Percentiles rank a stretch among this genome's conserved stretches.
Conservation (phyloP, 2,113 vertebrate species). For the Mystacornis crossleyi region DNA sequence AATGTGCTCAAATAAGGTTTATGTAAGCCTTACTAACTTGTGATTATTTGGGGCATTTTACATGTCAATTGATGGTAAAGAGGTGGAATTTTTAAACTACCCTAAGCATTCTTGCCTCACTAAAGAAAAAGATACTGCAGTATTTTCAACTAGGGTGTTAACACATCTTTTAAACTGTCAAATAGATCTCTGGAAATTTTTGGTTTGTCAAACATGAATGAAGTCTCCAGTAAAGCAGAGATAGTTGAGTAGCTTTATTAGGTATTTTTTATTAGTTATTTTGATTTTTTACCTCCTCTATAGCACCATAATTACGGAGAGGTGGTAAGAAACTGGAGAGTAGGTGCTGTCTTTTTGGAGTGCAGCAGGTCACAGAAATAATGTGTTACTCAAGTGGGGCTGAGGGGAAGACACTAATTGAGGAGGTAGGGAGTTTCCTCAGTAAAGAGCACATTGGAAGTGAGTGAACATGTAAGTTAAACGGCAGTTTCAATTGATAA, state of each 20-base stretch:
- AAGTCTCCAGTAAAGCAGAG: not conserved
- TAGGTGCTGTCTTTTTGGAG: not conserved
- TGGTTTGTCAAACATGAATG: not conserved
- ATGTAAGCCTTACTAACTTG: not conserved
- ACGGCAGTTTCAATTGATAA: not conserved
- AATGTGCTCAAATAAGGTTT: not conserved
- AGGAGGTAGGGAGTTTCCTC: not conserved
- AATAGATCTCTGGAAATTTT: not conserved
- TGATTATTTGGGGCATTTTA: not conserved
- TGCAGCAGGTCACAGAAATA: not conserved
- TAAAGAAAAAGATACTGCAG: not conserved
- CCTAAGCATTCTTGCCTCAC: not conserved
- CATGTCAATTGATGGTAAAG: not conserved
- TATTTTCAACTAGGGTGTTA: not conserved
- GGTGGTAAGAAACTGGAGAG: not conserved
- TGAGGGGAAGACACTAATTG: not conserved
- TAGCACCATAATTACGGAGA: not conserved
- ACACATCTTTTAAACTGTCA: not conserved
- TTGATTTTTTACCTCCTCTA: not conserved
- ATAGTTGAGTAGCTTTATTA: not conserved
- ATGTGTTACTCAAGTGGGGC: not conserved
- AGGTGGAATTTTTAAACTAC: not conserved
- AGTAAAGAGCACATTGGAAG: not conserved
- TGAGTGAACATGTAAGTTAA: not conserved
- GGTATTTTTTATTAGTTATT: not conserved